These are phyloP conservation scores for Fragum whitleyi DNA, from an alignment of 2,888 invertebrate genomes.

Conservation along the genomic window DNA sequence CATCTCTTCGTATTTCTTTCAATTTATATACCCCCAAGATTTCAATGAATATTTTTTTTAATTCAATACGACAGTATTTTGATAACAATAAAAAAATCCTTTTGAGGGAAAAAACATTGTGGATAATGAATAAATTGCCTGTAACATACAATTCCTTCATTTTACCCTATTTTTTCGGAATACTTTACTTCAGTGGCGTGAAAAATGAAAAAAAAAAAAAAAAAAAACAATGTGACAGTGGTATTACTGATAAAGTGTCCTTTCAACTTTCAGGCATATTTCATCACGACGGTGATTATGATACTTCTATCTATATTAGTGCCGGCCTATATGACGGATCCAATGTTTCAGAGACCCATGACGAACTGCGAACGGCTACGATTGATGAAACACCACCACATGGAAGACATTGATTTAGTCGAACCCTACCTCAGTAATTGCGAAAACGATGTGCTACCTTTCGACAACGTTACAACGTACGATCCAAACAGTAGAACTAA, in stretches of 20 bases:
- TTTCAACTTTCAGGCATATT: conserved; percentile 40
- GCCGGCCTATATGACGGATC: conserved; percentile 51
- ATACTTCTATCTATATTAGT: conserved; percentile 46
- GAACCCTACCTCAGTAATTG: conserved; percentile 8
- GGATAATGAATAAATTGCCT: not conserved
- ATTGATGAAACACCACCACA: conserved; percentile 45
- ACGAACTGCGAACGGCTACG: conserved; percentile 62
- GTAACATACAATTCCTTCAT: not conserved
- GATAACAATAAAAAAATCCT: too few species aligned
- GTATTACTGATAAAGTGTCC: too few species aligned
- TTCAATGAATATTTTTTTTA: too few species aligned
- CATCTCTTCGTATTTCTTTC: too few species aligned
- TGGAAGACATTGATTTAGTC: conserved; percentile 39
- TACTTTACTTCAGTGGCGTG: too few species aligned
- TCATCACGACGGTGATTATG: conserved; percentile 40
- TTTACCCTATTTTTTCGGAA: too few species aligned
- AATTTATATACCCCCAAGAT: too few species aligned
- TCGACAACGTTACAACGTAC: conserved; percentile 18
- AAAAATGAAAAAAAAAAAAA: too few species aligned
- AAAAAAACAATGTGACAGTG: too few species aligned
- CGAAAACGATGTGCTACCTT: not conserved
- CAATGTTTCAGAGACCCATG: conserved; percentile 49
- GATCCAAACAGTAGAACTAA: not conserved
- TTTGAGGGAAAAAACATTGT: conserved; percentile 10
- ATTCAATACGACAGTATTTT: too few species aligned